Base-by-base conservation (phyloP, 2,888 invertebrate species). In the Stenodera caucasica region DNA sequence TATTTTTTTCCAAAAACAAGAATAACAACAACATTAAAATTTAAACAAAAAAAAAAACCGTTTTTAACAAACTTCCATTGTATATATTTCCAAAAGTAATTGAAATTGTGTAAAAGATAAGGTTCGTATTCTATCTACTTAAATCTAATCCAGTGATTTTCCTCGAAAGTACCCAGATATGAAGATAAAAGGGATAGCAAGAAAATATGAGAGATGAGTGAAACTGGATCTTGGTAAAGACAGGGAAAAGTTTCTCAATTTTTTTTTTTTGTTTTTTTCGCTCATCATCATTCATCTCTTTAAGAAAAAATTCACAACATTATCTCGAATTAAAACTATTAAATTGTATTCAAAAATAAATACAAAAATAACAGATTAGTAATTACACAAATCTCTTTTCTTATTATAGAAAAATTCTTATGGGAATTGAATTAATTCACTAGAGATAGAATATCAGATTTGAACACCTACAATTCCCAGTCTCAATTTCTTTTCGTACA, bases 31-130 rank as follows among this genome's bases (percentile, higher is more conserved):
- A 26, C 6, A 26, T 30, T 30, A 30, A 2, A 6, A 30, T 30
- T 30, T 30, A 1, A 30, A 30, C 4, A 7, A 26, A 26, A 26
- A 2, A 26, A 26, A 26, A 5, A 40, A 18, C 2, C 14, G 18
- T 18, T 40, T 18, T 40, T 14, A 18, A 40, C 2, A 2, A 40
- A 40, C 14, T 40, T 4, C 8, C 8, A 15, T 14, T 37, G 8
- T 15, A 37, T 37, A 15, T 26, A 4, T 4, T 14, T 18, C 2
- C 3, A 18, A 15, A 9, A 45, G 21, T 45, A 45, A 45, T 45
- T 45, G 45, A 45, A 23, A 45, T 45, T n/a, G 45, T 45, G 45
- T 21, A 45, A 45, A 40, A 40, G 23, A 45, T 45, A 45, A 45
- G 1, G 23, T 45, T 45, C 12, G 45, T 45, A 21, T 21, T 45